Conservation (phyloP, 2,113 vertebrate species). For the Mus pahari region DNA sequence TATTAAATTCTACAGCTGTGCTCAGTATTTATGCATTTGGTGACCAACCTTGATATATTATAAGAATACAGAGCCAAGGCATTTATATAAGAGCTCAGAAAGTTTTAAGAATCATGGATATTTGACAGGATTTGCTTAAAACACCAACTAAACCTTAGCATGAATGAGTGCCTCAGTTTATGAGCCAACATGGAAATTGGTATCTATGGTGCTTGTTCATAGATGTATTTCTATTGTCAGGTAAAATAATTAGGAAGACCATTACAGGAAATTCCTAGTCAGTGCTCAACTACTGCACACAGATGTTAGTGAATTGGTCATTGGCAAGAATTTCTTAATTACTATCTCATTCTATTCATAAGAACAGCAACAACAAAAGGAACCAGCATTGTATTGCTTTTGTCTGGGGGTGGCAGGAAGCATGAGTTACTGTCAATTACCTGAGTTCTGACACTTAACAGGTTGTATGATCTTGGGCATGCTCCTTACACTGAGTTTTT, state of each 20-base stretch:
- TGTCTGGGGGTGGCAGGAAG: neutral
- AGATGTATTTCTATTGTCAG: slow-evolving; percentile 42
- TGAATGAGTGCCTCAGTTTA: slow-evolving; percentile 16
- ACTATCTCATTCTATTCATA: neutral
- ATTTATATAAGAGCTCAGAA: slow-evolving; percentile 84
- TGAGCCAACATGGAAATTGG: slow-evolving; percentile 33
- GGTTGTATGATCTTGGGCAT: neutral
- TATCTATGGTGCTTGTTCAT: neutral
- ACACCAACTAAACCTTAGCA: slow-evolving; percentile 48
- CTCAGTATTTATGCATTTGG: slow-evolving; percentile 90
- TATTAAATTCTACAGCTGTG: slow-evolving; percentile 93
- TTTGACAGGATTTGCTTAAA: slow-evolving; percentile 53
- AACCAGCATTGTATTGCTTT: neutral
- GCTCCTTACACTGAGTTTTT: neutral
- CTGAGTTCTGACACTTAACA: neutral
- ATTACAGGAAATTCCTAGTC: neutral
- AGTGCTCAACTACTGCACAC: neutral
- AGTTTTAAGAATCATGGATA: slow-evolving; percentile 78
- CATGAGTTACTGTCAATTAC: neutral
- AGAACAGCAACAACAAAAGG: neutral
- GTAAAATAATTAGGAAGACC: slow-evolving; percentile 37
- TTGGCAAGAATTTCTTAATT: neutral
- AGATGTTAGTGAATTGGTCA: slow-evolving; percentile 4
- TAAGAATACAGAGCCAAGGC: slow-evolving; percentile 86
- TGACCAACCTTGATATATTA: slow-evolving; percentile 88